These are phyloP conservation scores for Ctena decussata DNA, from an alignment of 2,888 invertebrate species.

Conservation along the genomic window DNA sequence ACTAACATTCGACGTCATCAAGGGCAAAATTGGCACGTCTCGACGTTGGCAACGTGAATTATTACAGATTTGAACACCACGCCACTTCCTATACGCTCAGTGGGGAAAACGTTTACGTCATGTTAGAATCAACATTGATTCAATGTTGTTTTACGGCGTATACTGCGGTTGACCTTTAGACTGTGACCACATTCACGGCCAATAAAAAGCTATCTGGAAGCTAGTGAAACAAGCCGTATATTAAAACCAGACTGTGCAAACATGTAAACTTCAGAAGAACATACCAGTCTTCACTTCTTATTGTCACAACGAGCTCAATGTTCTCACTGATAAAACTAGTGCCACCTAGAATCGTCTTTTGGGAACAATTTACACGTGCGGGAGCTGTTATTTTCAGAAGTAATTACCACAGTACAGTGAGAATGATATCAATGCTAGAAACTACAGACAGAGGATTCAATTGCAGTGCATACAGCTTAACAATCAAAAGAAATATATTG, in stretches of 20 bases:
- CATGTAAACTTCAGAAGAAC: neutral
- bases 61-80: too few species aligned
- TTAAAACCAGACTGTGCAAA: neutral
- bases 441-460: neutral
- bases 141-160: too few species aligned
- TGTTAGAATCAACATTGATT: too few species aligned
- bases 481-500: neutral
- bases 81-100: too few species aligned
- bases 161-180: too few species aligned
- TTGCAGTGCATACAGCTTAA: neutral
- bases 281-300: neutral
- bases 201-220: too few species aligned
- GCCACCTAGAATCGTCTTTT: neutral
- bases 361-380: slow-evolving; percentile 16
- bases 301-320: neutral
- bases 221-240: neutral
- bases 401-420: slow-evolving; percentile 22
- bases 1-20: too few species aligned
- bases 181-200: too few species aligned
- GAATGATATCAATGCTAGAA: neutral
- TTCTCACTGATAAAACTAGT: neutral
- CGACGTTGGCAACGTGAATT: too few species aligned
- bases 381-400: slow-evolving; percentile 44
- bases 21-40: too few species aligned
- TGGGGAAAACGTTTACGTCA: too few species aligned